Evolutionary conservation across 2,113 vertebrate genomes (phyloP).

Genomic region (Melanocharis versteri): DNA sequence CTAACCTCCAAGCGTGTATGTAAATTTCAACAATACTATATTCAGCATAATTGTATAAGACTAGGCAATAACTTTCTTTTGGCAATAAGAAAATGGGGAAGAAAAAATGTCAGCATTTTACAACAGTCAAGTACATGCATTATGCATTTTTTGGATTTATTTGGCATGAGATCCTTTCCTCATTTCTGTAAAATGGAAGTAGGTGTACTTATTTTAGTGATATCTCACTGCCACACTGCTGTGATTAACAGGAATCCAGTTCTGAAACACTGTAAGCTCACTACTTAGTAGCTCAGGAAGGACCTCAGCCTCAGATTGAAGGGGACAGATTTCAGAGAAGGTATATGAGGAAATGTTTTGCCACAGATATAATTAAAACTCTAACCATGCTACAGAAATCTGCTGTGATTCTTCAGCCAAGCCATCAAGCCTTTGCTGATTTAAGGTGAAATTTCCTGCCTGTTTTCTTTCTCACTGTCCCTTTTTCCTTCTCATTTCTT

Average conservation of each 20-base stretch:
- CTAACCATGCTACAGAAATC: not conserved
- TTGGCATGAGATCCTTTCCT: not conserved
- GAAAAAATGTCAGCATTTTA: not conserved
- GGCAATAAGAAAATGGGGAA: not conserved
- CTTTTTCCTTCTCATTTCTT: not conserved
- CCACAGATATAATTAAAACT: not conserved
- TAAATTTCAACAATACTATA: not conserved
- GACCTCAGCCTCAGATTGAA: not conserved
- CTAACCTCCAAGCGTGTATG: not conserved
- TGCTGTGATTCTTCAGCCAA: not conserved
- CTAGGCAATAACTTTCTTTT: not conserved
- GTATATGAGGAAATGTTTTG: not conserved
- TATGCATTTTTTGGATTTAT: not conserved
- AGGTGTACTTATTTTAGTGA: not conserved
- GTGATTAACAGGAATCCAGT: not conserved
- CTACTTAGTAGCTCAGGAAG: not conserved
- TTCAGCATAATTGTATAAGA: not conserved
- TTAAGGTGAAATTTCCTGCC: not conserved
- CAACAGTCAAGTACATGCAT: not conserved
- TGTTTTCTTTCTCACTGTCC: not conserved
- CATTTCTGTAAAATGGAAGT: not conserved
- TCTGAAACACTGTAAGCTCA: not conserved
- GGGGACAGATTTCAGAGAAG: not conserved
- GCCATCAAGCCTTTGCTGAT: not conserved
- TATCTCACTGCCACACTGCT: not conserved